Percentiles rank a stretch among this genome's conserved stretches.
Evolutionary conservation across 2,797 vertebrate species (phyloP).

Genomic region (Anabas testudineus): DNA sequence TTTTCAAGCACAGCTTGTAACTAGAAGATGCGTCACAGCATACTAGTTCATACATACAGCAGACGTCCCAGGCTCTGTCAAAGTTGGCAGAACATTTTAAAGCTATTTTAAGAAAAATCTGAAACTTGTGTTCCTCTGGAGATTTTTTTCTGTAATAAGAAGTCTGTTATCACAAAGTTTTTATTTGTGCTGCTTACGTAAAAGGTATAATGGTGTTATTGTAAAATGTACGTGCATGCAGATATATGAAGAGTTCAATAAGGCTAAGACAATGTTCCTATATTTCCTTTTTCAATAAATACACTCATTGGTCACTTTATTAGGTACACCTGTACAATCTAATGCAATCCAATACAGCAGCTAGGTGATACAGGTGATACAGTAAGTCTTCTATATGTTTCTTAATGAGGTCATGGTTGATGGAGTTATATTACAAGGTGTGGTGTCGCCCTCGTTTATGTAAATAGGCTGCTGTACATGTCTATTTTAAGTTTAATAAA

Average conservation of each 20-base stretch:
- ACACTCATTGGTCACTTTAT: too few species aligned
- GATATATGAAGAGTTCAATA: neutral
- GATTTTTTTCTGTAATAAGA: neutral
- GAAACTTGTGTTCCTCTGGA: neutral
- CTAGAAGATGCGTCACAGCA: too few species aligned
- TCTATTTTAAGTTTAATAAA: conserved; percentile 24
- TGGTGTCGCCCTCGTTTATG: too few species aligned
- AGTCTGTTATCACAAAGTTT: neutral
- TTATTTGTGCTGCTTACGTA: neutral
- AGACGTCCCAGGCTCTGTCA: neutral
- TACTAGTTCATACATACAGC: too few species aligned
- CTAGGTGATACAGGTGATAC: too few species aligned
- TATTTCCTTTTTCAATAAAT: too few species aligned
- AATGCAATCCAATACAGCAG: too few species aligned
- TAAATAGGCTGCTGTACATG: neutral
- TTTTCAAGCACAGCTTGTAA: neutral
- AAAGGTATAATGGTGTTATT: neutral
- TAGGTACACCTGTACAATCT: too few species aligned
- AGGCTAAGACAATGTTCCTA: too few species aligned
- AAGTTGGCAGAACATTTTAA: neutral
- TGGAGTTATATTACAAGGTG: too few species aligned
- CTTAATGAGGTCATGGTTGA: too few species aligned
- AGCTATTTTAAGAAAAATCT: neutral
- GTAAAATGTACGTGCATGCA: neutral
- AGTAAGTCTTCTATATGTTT: too few species aligned